Base-by-base conservation (phyloP, 2,888 invertebrate species). In the Sinohyriopsis cumingii region DNA sequence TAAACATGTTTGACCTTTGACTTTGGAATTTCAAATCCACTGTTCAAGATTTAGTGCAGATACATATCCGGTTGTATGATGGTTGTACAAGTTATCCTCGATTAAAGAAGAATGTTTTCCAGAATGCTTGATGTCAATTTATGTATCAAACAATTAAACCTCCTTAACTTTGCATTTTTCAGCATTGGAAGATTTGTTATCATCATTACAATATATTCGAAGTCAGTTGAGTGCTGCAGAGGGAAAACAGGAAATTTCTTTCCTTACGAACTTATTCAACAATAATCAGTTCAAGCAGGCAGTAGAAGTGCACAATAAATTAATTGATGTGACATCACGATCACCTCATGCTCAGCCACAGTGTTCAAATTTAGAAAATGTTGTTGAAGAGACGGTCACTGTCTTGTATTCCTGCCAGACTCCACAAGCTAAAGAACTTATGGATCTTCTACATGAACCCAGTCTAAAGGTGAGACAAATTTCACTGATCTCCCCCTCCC, bases 241-340 rank as follows among this genome's bases (percentile, higher is more conserved):
- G 57, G 82, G 86, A 64, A 80, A 81, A 60, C 83, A 86, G 59
- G 83, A 87, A 65, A 63, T 87, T 19, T 73, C 81, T 55, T 82
- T 84, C 65, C 74, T 87, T 22, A 78, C 78, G 60, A 73, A 77
- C 63, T 81, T 88, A 53, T 86, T 88, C 72, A 82, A 83, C 63
- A 86, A 86, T 68, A 73, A 74, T 33, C 83, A 83, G 70, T 87
- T 88, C 74, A 86, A 86, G 69, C 80, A 84, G 24, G 86, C 88
- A 19, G 80, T 86, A 12, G 68, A 73, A 63, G 78, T 85, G 33
- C 87, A 88, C 73, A 84, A 86, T 65, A 84, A 84, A 79, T 80
- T 88, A 69, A 73, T 86, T 45, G 82, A 81, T 62, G 79, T 84
- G 33, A 82, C 82, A 24, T 78, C 82, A 0, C 75, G 78, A 28